A percentile compares a stretch with the other conserved stretches of the same genome.
Evolutionary conservation across 2,888 invertebrate genomes (phyloP).

Genomic region (Fragum whitleyi): DNA sequence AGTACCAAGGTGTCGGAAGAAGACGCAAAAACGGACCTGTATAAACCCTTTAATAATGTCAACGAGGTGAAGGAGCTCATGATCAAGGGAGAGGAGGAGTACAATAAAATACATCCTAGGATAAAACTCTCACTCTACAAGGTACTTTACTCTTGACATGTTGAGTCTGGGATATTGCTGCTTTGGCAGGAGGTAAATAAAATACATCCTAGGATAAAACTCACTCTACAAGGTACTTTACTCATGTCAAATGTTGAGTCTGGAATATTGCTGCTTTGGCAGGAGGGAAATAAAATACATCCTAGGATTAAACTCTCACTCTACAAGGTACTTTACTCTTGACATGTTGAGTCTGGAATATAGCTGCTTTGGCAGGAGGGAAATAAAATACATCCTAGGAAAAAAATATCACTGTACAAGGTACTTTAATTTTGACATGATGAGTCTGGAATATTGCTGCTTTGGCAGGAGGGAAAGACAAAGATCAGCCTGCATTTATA

Average conservation of each 20-base stretch:
- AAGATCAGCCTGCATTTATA: too few relatives aligned
- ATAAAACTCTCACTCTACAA: constrained; percentile 83
- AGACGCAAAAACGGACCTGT: constrained; percentile 81
- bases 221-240: constrained; percentile 83
- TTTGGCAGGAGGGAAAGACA: constrained; percentile 85
- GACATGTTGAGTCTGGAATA: too few relatives aligned
- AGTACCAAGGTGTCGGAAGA: constrained; percentile 78
- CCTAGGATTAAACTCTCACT: constrained; percentile 83
- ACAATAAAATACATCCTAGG: constrained; percentile 84
- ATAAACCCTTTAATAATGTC: constrained; percentile 72
- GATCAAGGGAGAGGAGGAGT: constrained; percentile 83
- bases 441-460: constrained; percentile 81
- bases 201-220: constrained; percentile 82
- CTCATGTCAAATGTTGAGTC: constrained; percentile 76
- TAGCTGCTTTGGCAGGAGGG: too few relatives aligned
- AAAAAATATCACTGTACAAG: constrained; percentile 83
- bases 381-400: constrained; percentile 84
- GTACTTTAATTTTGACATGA: constrained; percentile 76
- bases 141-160: constrained; percentile 69
- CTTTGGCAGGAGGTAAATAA: constrained; percentile 85
- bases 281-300: constrained; percentile 84
- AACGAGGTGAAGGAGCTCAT: constrained; percentile 76
- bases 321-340: constrained; percentile 77
- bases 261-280: too few relatives aligned
- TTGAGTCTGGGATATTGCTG: too few relatives aligned